Base-by-base conservation (phyloP, 2,888 invertebrate genomes). In the Nymphalis c-album region DNA sequence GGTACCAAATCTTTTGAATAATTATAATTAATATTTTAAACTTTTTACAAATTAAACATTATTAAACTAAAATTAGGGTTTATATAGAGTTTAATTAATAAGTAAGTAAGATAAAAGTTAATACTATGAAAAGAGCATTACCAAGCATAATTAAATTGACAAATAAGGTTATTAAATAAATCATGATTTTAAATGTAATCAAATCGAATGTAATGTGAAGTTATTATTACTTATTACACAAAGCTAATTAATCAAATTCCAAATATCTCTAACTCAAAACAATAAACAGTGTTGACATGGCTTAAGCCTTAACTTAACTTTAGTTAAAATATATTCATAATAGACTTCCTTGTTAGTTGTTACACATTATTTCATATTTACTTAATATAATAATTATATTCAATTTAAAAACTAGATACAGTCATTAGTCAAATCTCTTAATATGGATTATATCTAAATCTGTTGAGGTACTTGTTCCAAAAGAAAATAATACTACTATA, bases 261-360 rank as follows among this genome's bases (percentile, higher is more conserved):
- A 13, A 57, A 57, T 40, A 13, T 57, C 35, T 35, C 18, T 7
- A 57, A 57, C 35, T 35, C 18, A 1, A 31, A 31, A 31, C 31
- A 55, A 55, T 35, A 35, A 53, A 57, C 57, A 57, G n/a, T n/a
- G 1, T n/a, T 40, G 18, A 57, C 18, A 13, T 8, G 57, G 48
- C 5, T 57, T n/a, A 18, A 18, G 35, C 18, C 40, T 35, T 1
- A 40, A 35, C 40, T 35, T 1, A 40, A 35, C 40, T 18, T 18
- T 18, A 57, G 35, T 35, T 57, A 57, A 35, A 1, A 18, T 35
- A 57, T 10, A 17, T 7, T 53, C 31, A 17, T 53, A 57, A 57
- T 35, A 18, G 3, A n/a, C 18, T 40, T 35, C 35, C 18, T 57
- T 8, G 13, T n/a, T 18, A 10, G 13, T 57, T 8, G 13, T n/a